Base-by-base conservation (phyloP, 2,113 vertebrate species). In the Numida meleagris region DNA sequence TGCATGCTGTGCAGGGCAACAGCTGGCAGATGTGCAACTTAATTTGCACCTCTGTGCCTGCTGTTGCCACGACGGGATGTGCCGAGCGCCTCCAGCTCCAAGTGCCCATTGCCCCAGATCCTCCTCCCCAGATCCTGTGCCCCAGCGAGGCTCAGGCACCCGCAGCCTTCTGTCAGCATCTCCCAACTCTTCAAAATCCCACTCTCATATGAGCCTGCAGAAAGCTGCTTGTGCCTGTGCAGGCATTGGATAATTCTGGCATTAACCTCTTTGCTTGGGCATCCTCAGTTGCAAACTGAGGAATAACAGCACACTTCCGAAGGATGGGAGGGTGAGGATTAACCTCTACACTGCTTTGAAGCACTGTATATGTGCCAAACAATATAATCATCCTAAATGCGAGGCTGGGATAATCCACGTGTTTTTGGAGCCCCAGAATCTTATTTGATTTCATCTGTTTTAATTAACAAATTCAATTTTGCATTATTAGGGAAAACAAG, bases 391-490 rank as follows among this genome's bases (percentile, higher is more conserved):
- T 23, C 82, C 91, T 84, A 75, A 93, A 93, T 36, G 57, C 34
- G 46, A 92, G 86, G 81, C 90, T 27, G 16, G 90, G 68, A 89
- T 88, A 89, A 96, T 94, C 89, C 89, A 2, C 55, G 82, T 58
- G 77, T 82, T 94, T 95, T 93, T 94, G 74, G 81, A 89, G 83
- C 58, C 84, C 67, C 18, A 19, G 78, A 93, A 95, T 89, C 92
- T 84, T 78, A 75, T 95, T 97, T 96, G 85, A 79, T 82, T 92
- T 93, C 77, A 63, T 94, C 90, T 93, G 77, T 85, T 97, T 97
- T 97, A 97, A 97, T 97, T 96, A 96, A 94, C 91, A 94, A 96
- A 96, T 94, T 95, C 97, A 94, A 96, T 97, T 96, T 92, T 0
- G 0, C 91, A 84, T 93, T 97, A 93, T 95, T 93, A 89, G 48